Evolutionary conservation across 2,113 vertebrate genomes (phyloP).

Genomic region (Trematocara variabile): DNA sequence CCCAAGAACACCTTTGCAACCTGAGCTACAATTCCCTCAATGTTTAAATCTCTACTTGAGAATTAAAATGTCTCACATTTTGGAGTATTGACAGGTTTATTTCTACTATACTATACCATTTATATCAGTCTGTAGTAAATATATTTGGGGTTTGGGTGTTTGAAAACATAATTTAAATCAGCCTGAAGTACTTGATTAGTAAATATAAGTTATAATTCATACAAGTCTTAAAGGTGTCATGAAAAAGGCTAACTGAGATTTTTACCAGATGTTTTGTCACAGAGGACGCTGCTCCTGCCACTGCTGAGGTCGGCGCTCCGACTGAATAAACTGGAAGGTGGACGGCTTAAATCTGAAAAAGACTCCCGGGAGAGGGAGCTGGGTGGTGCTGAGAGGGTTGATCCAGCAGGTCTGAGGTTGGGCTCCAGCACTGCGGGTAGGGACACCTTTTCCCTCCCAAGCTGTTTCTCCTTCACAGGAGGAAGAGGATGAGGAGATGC

Average conservation of each 20-base stretch:
- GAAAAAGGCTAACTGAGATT: neutral
- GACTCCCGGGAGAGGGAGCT: slow-evolving; percentile 12
- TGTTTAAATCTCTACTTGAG: neutral
- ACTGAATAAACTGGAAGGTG: slow-evolving; percentile 38
- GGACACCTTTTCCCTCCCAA: neutral
- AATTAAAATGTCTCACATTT: neutral
- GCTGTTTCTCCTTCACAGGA: neutral
- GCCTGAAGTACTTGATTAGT: neutral
- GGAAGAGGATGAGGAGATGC: neutral
- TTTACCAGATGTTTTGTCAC: slow-evolving; percentile 32
- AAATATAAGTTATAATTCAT: neutral
- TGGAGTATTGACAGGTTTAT: neutral
- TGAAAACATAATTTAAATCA: neutral
- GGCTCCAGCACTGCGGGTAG: neutral
- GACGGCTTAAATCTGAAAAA: slow-evolving; percentile 29
- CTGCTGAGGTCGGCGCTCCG: slow-evolving; percentile 36
- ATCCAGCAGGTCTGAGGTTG: neutral
- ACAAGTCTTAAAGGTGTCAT: neutral
- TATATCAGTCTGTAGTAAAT: neutral
- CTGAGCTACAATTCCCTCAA: neutral
- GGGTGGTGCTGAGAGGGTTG: neutral
- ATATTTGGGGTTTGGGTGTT: neutral
- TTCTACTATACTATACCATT: neutral
- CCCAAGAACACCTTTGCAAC: neutral
- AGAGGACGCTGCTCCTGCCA: slow-evolving; percentile 14